Evolutionary conservation across 1,140 invertebrate species (phyloP).

Genomic region (Conus ventricosus): DNA sequence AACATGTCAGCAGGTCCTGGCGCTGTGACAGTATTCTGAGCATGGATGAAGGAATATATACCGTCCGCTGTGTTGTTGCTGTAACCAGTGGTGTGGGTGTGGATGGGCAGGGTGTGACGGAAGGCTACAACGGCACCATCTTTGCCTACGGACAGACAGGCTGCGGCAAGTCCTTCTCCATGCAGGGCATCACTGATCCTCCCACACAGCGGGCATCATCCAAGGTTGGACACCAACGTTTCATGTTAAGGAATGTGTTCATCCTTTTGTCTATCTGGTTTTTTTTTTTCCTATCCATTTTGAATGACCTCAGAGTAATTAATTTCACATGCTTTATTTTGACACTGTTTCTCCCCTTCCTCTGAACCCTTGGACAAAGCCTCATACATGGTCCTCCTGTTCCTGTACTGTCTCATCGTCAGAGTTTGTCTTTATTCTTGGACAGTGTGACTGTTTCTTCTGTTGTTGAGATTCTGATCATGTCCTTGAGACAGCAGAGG

Average conservation of each 20-base stretch:
- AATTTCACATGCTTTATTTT: background rate
- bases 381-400: no score
- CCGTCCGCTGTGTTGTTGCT: background rate
- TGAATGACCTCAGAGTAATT: background rate
- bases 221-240: constrained; percentile 74
- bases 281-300: background rate
- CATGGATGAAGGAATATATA: no score
- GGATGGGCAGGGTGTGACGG: constrained; percentile 79
- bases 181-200: constrained; percentile 79
- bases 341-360: background rate
- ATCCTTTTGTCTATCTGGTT: background rate
- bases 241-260: background rate
- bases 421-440: no score
- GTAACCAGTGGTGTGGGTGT: background rate
- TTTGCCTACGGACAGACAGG: constrained; percentile 80
- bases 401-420: no score
- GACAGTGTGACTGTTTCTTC: no score
- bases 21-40: no score
- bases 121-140: constrained; percentile 79
- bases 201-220: constrained; percentile 86
- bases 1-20: no score
- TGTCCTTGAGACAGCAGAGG: no score
- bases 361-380: no score
- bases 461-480: no score
- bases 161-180: constrained; percentile 78